A percentile compares a stretch with the other conserved stretches of the same genome.
These are phyloP conservation scores for Cydia fagiglandana DNA, from an alignment of 1,140 invertebrate species.

Conservation along the genomic window DNA sequence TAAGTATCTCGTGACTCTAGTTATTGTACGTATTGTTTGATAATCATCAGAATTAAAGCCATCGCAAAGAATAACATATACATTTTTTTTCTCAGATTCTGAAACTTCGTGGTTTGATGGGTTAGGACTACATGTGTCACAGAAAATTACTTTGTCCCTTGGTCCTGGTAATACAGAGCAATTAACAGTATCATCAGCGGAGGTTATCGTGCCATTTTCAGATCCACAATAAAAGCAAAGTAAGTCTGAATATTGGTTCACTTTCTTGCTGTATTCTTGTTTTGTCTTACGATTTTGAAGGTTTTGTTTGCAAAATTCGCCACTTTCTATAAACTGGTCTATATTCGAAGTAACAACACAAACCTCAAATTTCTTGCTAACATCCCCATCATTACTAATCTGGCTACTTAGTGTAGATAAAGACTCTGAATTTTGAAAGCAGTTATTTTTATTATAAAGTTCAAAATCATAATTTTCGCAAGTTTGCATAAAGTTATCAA, in stretches of 20 bases:
- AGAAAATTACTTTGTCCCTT: no score
- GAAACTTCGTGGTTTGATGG: no score
- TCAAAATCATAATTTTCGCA: not conserved
- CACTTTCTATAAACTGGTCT: not conserved
- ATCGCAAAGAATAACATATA: not conserved
- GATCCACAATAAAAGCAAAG: not conserved
- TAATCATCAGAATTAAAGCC: not conserved
- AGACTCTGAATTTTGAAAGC: not conserved
- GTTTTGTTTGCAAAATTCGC: not conserved
- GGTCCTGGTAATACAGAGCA: no score
- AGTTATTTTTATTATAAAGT: not conserved
- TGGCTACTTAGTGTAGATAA: not conserved
- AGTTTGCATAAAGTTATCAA: not conserved
- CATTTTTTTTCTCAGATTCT: not conserved
- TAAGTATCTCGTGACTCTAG: not conserved
- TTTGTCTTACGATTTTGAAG: not conserved
- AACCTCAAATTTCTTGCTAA: not conserved
- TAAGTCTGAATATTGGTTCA: not conserved
- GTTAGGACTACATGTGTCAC: no score
- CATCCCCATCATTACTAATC: not conserved
- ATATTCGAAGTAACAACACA: not conserved
- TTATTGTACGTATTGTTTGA: slow-evolving; percentile 14
- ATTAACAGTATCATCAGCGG: no score
- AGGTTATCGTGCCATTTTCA: not conserved
- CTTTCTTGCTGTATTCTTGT: not conserved